Percentiles rank a stretch among this genome's conserved stretches.
Conservation (phyloP, 2,888 invertebrate genomes). For the Callosobruchus maculatus region DNA sequence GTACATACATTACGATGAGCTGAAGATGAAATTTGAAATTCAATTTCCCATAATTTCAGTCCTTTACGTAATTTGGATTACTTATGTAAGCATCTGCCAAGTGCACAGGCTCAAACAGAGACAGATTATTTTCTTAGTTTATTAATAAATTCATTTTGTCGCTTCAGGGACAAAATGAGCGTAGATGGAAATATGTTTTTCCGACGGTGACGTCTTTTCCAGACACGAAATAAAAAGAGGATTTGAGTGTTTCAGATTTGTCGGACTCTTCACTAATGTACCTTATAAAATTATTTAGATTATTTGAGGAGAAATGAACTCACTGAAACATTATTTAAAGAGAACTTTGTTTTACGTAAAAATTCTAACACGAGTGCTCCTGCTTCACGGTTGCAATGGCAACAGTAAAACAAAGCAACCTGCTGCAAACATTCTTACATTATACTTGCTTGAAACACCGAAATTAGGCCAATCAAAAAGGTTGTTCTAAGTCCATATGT, state of each 20-base stretch:
- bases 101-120: background rate
- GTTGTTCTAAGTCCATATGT: no score
- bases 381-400: no score
- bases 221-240: background rate
- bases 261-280: no score
- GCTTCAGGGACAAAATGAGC: background rate
- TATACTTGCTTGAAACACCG: no score
- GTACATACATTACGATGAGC: conserved; percentile 32
- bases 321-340: no score
- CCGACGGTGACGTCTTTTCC: background rate
- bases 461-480: no score
- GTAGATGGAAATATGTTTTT: background rate
- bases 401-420: no score
- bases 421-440: no score
- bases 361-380: no score
- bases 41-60: conserved; percentile 37
- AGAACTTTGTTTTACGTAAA: no score
- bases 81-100: conserved; percentile 9
- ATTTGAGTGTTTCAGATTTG: background rate
- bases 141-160: conserved; percentile 1
- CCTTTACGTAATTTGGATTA: conserved; percentile 20
- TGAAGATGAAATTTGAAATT: conserved; percentile 40
- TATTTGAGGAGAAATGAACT: no score
- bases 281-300: no score
- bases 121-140: background rate